Evolutionary conservation across 2,797 vertebrate species (phyloP).

Genomic region (Melanotaenia maccullochi): DNA sequence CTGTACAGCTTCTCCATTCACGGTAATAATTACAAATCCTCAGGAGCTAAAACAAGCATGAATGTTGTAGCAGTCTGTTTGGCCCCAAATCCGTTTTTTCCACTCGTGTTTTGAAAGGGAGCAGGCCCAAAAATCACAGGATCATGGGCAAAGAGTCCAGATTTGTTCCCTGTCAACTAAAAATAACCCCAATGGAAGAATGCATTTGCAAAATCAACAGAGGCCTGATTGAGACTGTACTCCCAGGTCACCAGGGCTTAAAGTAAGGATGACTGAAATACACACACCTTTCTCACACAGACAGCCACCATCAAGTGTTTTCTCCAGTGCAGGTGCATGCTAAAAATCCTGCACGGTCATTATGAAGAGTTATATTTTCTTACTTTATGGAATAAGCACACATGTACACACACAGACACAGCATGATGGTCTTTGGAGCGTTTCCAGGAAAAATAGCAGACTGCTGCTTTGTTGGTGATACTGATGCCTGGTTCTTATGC

Average conservation of each 20-base stretch:
- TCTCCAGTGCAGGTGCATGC: slow-evolving; percentile 17
- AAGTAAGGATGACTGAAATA: slow-evolving; percentile 33
- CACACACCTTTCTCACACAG: slow-evolving; percentile 42
- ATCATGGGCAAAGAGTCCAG: slow-evolving; percentile 71
- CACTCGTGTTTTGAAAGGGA: slow-evolving; percentile 77
- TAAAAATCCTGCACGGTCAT: slow-evolving; percentile 26
- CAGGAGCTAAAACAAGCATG: slow-evolving; percentile 83
- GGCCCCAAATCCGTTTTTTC: slow-evolving; percentile 71
- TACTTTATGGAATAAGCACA: slow-evolving; percentile 14
- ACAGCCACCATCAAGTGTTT: slow-evolving; percentile 16
- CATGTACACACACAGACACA: slow-evolving; percentile 8
- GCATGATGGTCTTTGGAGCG: slow-evolving; percentile 38
- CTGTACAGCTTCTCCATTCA: slow-evolving; percentile 65
- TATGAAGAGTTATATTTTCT: slow-evolving; percentile 24
- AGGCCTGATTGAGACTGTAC: slow-evolving; percentile 60
- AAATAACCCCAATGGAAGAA: slow-evolving; percentile 74
- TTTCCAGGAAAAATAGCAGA: slow-evolving; percentile 38
- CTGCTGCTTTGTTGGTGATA: slow-evolving; percentile 31
- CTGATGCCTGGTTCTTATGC: slow-evolving; percentile 29
- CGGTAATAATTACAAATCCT: slow-evolving; percentile 76
- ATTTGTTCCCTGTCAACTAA: slow-evolving; percentile 77
- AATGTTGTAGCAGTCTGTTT: slow-evolving; percentile 77
- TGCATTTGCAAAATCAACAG: slow-evolving; percentile 62
- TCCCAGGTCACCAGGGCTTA: slow-evolving; percentile 57
- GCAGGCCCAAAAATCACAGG: slow-evolving; percentile 80